phyloP scores from a whole-genome alignment of 2,113 vertebrate genomes.

The Pycnonotus jocosus region DNA sequence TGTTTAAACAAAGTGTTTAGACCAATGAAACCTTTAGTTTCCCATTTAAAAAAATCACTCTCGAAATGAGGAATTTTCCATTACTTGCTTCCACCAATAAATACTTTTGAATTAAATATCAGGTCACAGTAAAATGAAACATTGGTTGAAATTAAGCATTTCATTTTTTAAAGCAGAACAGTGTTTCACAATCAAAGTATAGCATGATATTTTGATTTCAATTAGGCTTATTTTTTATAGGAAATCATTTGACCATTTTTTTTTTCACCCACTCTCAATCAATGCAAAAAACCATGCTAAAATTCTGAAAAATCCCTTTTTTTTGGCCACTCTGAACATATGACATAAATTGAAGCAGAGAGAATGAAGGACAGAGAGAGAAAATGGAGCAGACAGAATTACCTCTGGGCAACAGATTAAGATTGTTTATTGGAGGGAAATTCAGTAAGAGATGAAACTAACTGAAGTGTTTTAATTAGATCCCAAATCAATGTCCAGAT shows the following conservation, averaged over 20 bases:
- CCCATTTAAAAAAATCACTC: background rate
- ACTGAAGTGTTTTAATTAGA: constrained; percentile 9
- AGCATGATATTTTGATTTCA: background rate
- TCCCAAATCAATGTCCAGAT: background rate
- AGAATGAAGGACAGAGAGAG: background rate
- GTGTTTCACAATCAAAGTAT: background rate
- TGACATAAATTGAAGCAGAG: background rate
- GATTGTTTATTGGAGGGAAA: background rate
- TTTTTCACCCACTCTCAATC: background rate
- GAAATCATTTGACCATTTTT: background rate
- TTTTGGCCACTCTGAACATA: background rate
- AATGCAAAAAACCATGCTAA: background rate
- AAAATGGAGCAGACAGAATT: background rate
- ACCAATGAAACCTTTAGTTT: background rate
- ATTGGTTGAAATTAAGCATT: background rate
- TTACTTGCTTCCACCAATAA: background rate
- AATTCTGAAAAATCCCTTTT: background rate
- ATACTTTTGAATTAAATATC: background rate
- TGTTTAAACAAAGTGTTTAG: background rate
- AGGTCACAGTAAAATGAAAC: background rate
- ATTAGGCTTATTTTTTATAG: background rate
- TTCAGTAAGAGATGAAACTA: background rate
- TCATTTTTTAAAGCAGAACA: background rate
- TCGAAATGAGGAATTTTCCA: background rate
- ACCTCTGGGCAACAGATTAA: background rate